phyloP scores from a whole-genome alignment of 2,113 vertebrate species.

The Sinocyclocheilus maitianheensis region DNA sequence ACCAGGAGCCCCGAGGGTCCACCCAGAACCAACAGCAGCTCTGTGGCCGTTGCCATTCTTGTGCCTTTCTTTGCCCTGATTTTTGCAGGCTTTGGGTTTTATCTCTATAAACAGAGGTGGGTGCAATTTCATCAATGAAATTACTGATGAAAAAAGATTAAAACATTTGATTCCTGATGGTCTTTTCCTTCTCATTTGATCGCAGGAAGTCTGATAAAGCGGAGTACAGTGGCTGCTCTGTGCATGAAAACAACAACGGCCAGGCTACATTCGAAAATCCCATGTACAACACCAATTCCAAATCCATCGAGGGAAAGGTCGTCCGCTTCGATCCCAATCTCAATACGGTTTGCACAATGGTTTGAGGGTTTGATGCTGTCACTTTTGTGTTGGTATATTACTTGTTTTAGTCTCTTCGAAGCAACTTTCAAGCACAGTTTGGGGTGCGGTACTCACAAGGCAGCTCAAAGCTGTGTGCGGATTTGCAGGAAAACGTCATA shows the following conservation, averaged over 20 bases:
- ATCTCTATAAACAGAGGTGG: constrained; percentile 98
- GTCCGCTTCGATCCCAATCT: constrained; percentile 97
- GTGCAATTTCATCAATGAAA: constrained; percentile 40
- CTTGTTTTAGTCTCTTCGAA: background rate
- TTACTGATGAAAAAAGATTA: background rate
- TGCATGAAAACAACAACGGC: constrained; percentile 98
- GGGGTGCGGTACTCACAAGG: constrained; percentile 31
- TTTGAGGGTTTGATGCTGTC: constrained; percentile 74
- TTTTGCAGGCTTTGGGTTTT: constrained; percentile 98
- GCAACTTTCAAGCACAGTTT: constrained; percentile 49
- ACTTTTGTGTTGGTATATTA: constrained; percentile 8
- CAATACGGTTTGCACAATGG: constrained; percentile 99
- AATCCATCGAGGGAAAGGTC: constrained; percentile 94
- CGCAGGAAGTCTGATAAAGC: constrained; percentile 95
- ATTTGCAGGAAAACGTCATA: background rate
- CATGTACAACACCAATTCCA: constrained; percentile 97
- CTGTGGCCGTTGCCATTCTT: constrained; percentile 97
- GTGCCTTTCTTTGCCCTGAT: constrained; percentile 99
- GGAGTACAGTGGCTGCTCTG: constrained; percentile 95
- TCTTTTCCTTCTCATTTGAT: constrained; percentile 29
- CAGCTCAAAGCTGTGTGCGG: constrained; percentile 27
- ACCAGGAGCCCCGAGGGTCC: constrained; percentile 83
- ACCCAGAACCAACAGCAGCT: constrained; percentile 94
- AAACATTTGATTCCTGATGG: background rate
- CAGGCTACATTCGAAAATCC: constrained; percentile 99